A percentile compares a stretch with the other conserved stretches of the same genome.
phyloP scores from a whole-genome alignment of 1,140 invertebrate species.

The Lucilia sericata region DNA sequence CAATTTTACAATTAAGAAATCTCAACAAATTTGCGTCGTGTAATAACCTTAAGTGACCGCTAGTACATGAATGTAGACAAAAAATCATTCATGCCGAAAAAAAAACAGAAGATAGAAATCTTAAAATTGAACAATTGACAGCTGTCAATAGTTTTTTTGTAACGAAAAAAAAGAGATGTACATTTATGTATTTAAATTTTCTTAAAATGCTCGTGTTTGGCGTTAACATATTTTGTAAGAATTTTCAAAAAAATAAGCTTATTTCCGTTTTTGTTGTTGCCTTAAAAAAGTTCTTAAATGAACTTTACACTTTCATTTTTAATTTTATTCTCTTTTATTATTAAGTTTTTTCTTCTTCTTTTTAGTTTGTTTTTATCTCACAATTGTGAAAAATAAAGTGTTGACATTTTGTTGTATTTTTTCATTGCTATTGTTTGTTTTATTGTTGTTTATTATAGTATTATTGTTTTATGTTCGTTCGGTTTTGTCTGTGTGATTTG shows the following conservation, averaged over 20 bases:
- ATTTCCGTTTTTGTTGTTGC: background rate
- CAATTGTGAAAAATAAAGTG: background rate
- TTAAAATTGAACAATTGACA: background rate
- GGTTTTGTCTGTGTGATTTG: background rate
- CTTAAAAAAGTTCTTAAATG: background rate
- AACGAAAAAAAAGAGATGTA: too few species aligned
- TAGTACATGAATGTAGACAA: background rate
- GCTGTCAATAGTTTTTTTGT: background rate
- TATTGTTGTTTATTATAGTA: too few species aligned
- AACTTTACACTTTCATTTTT: background rate
- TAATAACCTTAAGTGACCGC: conserved; percentile 42
- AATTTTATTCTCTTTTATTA: background rate
- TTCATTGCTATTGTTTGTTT: background rate
- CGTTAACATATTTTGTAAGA: too few species aligned
- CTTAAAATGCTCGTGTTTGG: background rate
- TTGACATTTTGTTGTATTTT: background rate
- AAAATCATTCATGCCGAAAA: background rate
- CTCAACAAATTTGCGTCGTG: conserved; percentile 40
- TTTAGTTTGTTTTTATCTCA: background rate
- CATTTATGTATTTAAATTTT: background rate
- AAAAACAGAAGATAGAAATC: background rate
- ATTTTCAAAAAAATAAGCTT: too few species aligned
- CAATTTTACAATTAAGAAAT: background rate
- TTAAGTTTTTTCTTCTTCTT: too few species aligned
- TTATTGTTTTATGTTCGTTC: too few species aligned